Base-by-base conservation (phyloP, 2,797 vertebrate genomes). In the Ceryle rudis region DNA sequence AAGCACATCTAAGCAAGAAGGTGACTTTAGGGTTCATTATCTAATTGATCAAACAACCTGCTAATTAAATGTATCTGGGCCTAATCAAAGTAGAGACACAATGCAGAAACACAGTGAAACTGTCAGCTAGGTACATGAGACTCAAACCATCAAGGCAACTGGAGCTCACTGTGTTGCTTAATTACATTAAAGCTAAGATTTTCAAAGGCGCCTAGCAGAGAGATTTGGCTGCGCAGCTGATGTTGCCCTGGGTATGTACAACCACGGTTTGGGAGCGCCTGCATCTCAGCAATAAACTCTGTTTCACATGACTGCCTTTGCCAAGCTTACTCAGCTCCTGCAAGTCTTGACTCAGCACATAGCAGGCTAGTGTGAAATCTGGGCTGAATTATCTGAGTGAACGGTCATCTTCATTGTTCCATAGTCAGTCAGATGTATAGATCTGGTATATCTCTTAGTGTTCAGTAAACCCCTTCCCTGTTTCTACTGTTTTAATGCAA, bases 1-100 rank as follows among this genome's bases (percentile, higher is more conserved):
- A 97, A 97, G 95, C 51, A 91, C 92, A 97, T 94, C 82, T 97
- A 95, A 96, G 81, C 62, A 97, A 96, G 91, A 97, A 97, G 94
- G 96, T 98, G 97, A 97, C 94, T 97, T 97, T 95, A 23, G 17
- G 85, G 94, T 97, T 98, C 96, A 92, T 95, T 90, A 97, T 95
- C 83, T 98, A 98, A 97, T 96, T 98, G 97, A 97, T 97, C 91
- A 97, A 93, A 95, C 90, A 96, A 92, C 94, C 78, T 96, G 88
- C 95, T 98, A 97, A 98, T 97, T 98, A 98, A 98, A 97, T 96
- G 88, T 90, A 97, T 96, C 94, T 98, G 93, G 93, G 95, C 90
- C 90, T 96, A 97, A 98, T 97, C 95, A 97, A 97, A 97, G 94
- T 67, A 42, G 81, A 97, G 86, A 87, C 81, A 88, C 69, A 97